A percentile compares a stretch with the other conserved stretches of the same genome.
Conservation (phyloP, 2,797 vertebrate genomes). For the Chiroxiphia lanceolata region DNA sequence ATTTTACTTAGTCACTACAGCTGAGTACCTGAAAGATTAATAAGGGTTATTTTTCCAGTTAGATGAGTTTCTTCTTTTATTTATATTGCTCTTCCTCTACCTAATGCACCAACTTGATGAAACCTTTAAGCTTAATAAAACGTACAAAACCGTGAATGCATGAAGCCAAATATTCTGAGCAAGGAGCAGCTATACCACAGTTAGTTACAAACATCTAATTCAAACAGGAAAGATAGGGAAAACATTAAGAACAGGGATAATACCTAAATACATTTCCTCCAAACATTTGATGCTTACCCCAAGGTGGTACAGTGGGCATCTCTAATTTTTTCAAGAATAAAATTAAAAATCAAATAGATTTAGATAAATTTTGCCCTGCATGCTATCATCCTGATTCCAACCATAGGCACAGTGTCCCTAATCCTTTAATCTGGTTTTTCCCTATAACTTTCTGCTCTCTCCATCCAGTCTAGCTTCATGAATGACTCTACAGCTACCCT, state of each 20-base stretch:
- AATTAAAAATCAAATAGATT: neutral
- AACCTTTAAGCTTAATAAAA: slow-evolving; percentile 2
- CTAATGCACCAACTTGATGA: neutral
- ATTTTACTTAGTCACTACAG: neutral
- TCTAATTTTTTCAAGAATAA: neutral
- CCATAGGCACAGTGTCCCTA: neutral
- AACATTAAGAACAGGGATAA: neutral
- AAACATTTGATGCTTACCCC: neutral
- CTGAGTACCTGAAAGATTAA: neutral
- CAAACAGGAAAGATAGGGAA: neutral
- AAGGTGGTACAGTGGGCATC: neutral
- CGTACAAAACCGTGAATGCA: rapidly evolving
- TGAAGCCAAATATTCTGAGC: neutral
- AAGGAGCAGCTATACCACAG: neutral
- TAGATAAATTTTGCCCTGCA: neutral
- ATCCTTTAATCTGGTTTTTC: neutral
- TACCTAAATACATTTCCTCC: neutral
- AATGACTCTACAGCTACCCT: neutral
- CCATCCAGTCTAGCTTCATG: neutral
- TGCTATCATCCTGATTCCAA: neutral
- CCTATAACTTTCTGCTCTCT: neutral
- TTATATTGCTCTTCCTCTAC: neutral
- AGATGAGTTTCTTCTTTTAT: neutral
- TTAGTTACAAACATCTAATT: neutral
- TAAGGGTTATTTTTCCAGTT: neutral